These are phyloP conservation scores for Melanerpes aurifrons DNA, from an alignment of 2,113 vertebrate genomes.

Conservation along the genomic window DNA sequence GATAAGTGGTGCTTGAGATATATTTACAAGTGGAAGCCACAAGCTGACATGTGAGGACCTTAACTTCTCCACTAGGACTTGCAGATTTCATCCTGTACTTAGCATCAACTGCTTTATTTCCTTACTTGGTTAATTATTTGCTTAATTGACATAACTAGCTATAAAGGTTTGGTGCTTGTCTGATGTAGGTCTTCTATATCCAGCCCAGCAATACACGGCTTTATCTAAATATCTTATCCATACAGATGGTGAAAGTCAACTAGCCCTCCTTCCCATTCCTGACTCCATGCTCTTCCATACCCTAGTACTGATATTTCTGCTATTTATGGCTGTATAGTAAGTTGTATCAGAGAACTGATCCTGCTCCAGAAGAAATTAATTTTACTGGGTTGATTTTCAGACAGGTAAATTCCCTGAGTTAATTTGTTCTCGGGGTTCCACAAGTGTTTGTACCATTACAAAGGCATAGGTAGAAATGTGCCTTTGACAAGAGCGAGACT, in stretches of 20 bases:
- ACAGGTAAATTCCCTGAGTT: background rate
- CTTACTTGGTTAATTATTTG: background rate
- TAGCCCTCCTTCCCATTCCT: background rate
- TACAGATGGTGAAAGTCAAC: background rate
- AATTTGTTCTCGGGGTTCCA: background rate
- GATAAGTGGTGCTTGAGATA: background rate
- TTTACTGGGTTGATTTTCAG: background rate
- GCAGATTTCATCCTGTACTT: background rate
- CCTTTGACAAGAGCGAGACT: background rate
- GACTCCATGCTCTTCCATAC: background rate
- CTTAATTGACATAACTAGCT: background rate
- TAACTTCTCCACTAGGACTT: background rate
- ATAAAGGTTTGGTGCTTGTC: background rate
- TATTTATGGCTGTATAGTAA: background rate
- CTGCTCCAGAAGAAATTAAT: background rate
- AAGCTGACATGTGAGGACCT: rapidly evolving
- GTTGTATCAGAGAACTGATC: background rate
- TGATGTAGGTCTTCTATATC: background rate
- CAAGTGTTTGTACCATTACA: background rate
- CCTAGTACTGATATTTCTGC: background rate
- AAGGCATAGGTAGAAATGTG: background rate
- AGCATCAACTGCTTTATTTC: background rate
- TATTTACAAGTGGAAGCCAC: background rate
- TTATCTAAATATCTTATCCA: background rate
- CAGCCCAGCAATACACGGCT: background rate